These are phyloP conservation scores for Lanistes nyassanus DNA, from an alignment of 1,140 invertebrate genomes.

Conservation along the genomic window DNA sequence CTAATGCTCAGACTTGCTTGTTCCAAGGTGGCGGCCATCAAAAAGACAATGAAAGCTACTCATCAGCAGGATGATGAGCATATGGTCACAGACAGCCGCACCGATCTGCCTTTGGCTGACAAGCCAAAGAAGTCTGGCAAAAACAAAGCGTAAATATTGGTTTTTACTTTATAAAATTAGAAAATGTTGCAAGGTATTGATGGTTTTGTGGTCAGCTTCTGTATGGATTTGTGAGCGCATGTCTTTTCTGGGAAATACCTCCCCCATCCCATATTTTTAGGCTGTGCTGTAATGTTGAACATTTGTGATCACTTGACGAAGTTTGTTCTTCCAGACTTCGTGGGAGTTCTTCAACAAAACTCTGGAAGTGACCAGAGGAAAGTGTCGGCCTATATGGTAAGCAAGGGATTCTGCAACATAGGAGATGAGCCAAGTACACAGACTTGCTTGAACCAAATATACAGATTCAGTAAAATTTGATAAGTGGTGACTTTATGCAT, in stretches of 20 bases:
- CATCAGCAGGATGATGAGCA: slow-evolving; percentile 65
- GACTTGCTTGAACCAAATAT: no score
- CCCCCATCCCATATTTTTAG: background rate
- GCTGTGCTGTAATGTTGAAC: background rate
- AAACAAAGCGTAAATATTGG: slow-evolving; percentile 60
- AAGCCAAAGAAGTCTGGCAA: slow-evolving; percentile 60
- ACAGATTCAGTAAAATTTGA: no score
- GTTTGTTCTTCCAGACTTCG: slow-evolving; percentile 43
- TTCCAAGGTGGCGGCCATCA: slow-evolving; percentile 79
- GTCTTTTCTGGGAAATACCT: background rate
- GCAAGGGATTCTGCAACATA: no score
- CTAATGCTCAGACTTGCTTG: background rate
- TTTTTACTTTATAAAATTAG: background rate
- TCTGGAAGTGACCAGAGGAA: slow-evolving; percentile 46
- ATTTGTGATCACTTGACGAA: slow-evolving; percentile 11
- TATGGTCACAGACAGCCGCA: slow-evolving; percentile 70
- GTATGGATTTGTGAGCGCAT: background rate
- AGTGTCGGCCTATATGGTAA: no score
- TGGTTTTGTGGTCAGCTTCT: background rate
- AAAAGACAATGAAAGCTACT: slow-evolving; percentile 81
- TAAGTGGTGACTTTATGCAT: no score
- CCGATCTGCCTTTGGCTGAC: slow-evolving; percentile 60
- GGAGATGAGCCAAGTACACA: no score
- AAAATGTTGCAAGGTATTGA: background rate
- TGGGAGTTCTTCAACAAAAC: slow-evolving; percentile 51